Conservation (phyloP, 2,797 vertebrate species). For the Eremophila alpestris region DNA sequence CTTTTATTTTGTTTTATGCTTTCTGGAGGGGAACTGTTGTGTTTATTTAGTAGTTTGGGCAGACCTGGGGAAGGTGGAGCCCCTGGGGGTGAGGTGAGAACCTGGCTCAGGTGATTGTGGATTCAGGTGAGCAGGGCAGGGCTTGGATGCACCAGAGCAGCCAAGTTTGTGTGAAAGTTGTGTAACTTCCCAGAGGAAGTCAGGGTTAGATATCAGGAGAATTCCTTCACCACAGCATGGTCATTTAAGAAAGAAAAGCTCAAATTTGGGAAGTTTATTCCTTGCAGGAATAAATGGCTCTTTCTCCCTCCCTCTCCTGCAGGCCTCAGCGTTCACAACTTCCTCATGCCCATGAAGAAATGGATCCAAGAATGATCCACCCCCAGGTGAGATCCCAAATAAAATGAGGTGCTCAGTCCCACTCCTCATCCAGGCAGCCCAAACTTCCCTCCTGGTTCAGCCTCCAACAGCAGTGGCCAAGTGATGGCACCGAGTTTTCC, state of each 20-base stretch:
- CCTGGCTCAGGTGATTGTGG: neutral
- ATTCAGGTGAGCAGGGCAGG: constrained; percentile 37
- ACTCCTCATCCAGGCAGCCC: constrained; percentile 29
- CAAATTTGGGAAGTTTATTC: constrained; percentile 67
- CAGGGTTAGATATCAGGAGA: neutral
- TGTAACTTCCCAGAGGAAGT: no score
- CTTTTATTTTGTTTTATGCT: constrained; percentile 42
- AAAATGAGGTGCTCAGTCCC: constrained; percentile 54
- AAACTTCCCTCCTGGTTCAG: neutral
- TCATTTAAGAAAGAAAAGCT: constrained; percentile 57
- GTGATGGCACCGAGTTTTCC: neutral
- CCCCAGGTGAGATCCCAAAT: constrained; percentile 52
- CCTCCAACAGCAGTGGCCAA: neutral
- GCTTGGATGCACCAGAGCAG: neutral
- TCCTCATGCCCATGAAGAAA: constrained; percentile 52
- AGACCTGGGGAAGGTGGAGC: neutral
- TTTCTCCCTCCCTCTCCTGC: constrained; percentile 13
- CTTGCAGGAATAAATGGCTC: constrained; percentile 52
- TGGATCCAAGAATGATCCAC: constrained; percentile 66
- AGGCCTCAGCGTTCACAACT: constrained; percentile 47
- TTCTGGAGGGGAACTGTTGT: constrained; percentile 2
- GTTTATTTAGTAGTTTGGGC: constrained; percentile 45
- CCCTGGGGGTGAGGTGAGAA: neutral
- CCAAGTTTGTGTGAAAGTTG: no score
- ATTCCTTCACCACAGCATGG: neutral